A percentile compares a stretch with the other conserved stretches of the same genome.
Conservation (phyloP, 2,888 invertebrate genomes). For the Odontocolon sp. region DNA sequence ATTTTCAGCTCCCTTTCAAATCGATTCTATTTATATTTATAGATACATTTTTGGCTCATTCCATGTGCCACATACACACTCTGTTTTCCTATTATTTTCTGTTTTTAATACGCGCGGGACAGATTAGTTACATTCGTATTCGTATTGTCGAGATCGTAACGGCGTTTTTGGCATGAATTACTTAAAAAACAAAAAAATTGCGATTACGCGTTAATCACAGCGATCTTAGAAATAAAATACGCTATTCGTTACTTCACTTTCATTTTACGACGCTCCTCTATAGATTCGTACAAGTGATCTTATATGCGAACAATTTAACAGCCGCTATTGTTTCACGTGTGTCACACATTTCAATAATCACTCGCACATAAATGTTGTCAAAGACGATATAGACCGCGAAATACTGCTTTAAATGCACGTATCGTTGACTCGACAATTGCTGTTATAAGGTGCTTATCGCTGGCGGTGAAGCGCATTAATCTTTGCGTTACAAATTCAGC, state of each 20-base stretch:
- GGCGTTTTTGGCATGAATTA: background rate
- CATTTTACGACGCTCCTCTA: too few species aligned
- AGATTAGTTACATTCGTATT: conserved; percentile 8
- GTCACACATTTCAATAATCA: too few species aligned
- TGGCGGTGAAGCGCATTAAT: background rate
- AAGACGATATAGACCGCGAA: too few species aligned
- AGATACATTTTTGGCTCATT: background rate
- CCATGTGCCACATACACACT: background rate
- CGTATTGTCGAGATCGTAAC: conserved; percentile 24
- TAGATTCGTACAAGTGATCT: too few species aligned
- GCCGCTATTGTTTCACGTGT: too few species aligned
- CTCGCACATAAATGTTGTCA: too few species aligned
- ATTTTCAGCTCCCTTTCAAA: conserved; percentile 3
- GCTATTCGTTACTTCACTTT: too few species aligned
- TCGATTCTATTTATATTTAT: background rate
- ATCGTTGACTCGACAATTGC: too few species aligned
- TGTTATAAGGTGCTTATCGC: background rate
- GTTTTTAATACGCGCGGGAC: background rate
- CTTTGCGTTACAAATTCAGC: background rate
- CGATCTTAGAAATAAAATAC: background rate
- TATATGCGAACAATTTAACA: too few species aligned
- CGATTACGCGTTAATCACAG: background rate
- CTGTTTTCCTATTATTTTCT: background rate
- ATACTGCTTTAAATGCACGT: too few species aligned
- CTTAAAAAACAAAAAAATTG: background rate